A percentile compares a stretch with the other conserved stretches of the same genome.
Conservation (phyloP, 2,113 vertebrate species). For the Tangachromis dhanisi region DNA sequence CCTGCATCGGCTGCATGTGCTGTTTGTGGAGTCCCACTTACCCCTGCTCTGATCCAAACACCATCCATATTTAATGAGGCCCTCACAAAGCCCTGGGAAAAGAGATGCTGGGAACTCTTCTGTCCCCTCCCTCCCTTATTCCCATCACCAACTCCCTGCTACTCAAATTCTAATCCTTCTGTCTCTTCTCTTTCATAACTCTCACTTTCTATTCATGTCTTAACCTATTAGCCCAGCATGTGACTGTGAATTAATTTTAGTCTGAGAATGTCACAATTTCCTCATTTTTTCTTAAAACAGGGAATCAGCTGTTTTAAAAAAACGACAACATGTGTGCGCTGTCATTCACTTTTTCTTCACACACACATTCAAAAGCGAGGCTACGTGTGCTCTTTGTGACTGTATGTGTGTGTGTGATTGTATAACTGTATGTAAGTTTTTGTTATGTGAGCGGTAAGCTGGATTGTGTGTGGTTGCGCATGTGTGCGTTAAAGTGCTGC, state of each 20-base stretch:
- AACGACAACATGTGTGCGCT: not conserved
- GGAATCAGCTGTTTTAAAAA: not conserved
- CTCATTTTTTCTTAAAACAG: not conserved
- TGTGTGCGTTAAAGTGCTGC: constrained; percentile 46
- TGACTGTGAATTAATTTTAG: not conserved
- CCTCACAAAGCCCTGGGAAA: constrained; percentile 60
- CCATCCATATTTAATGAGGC: constrained; percentile 64
- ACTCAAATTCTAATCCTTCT: not conserved
- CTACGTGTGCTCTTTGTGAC: not conserved
- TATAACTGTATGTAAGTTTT: not conserved
- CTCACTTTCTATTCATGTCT: not conserved
- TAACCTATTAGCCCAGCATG: not conserved
- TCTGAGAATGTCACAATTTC: not conserved
- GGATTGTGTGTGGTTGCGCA: not conserved
- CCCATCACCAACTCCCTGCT: not conserved
- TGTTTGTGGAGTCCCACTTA: constrained; percentile 60
- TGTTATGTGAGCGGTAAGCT: constrained; percentile 7
- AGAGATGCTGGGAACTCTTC: constrained; percentile 48
- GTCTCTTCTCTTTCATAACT: constrained; percentile 2
- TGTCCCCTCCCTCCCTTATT: not conserved
- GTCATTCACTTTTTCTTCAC: not conserved
- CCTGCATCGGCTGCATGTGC: constrained; percentile 9
- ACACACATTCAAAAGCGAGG: not conserved
- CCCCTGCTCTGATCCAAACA: constrained; percentile 60
- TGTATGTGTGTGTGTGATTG: not conserved